Conservation (phyloP, 2,113 vertebrate species). For the Pleuronectes platessa region DNA sequence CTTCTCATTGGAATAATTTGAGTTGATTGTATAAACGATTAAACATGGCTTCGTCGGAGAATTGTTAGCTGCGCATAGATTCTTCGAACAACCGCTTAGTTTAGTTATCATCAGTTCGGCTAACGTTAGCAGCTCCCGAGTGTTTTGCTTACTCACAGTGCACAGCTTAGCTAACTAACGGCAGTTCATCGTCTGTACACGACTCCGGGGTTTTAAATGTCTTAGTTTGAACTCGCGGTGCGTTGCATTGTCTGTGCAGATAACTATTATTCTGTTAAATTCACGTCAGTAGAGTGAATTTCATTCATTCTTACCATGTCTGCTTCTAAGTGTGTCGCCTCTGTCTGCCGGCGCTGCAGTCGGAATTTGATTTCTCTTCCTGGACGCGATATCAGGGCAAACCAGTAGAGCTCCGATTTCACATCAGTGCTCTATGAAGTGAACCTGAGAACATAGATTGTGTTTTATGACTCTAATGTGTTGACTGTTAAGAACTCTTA, state of each 20-base stretch:
- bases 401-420: constrained; percentile 51
- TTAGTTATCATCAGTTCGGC: neutral
- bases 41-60: fast-evolving
- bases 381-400: constrained; percentile 38
- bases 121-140: constrained; percentile 29
- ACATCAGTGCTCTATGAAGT: constrained; percentile 15
- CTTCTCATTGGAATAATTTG: fast-evolving
- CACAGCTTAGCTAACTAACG: constrained; percentile 49
- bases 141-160: constrained; percentile 82
- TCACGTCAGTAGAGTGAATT: fast-evolving
- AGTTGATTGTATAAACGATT: neutral
- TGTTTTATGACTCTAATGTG: neutral
- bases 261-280: neutral
- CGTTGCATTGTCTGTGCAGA: fast-evolving
- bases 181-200: constrained; percentile 5
- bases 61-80: neutral
- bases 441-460: neutral
- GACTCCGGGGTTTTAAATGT: neutral
- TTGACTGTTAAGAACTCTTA: too few species aligned
- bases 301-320: constrained; percentile 78
- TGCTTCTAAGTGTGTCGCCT: constrained; percentile 23
- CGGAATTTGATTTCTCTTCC: constrained; percentile 60
- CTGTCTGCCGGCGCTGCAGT: constrained; percentile 31
- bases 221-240: fast-evolving
- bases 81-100: neutral